Evolutionary conservation across 2,797 vertebrate genomes (phyloP).

Genomic region (Argya squamiceps): DNA sequence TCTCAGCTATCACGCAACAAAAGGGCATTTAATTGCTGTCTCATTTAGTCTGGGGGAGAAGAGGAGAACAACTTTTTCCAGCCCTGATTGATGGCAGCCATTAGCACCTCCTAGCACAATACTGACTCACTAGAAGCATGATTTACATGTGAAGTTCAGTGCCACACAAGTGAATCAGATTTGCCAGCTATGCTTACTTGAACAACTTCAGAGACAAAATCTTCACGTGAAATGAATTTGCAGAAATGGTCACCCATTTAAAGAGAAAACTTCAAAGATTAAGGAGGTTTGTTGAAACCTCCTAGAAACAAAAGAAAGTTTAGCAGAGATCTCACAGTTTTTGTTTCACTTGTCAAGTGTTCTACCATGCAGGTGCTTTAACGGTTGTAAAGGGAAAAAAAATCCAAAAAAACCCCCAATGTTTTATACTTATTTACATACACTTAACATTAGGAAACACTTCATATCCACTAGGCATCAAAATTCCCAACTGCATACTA

Average conservation of each 20-base stretch:
- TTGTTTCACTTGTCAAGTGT: not conserved
- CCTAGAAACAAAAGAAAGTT: not conserved
- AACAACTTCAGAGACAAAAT: conserved; percentile 8
- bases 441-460: not conserved
- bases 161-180: conserved; percentile 33
- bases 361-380: not conserved
- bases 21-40: conserved; percentile 69
- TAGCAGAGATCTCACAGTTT: not conserved
- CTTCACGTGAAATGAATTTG: not conserved
- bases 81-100: conserved; percentile 62
- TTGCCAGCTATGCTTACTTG: not conserved
- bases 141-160: conserved; percentile 61
- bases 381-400: not conserved
- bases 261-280: not conserved
- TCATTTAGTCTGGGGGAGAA: conserved; percentile 54
- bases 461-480: not conserved
- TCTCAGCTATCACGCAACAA: conserved; percentile 64
- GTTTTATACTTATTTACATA: not conserved
- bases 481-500: not conserved
- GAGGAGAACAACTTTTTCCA: conserved; percentile 59
- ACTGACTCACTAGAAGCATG: conserved; percentile 1
- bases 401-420: accelerated
- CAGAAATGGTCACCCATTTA: not conserved
- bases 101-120: conserved; percentile 56
- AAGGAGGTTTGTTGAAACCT: not conserved